A percentile compares a stretch with the other conserved stretches of the same genome.
These are phyloP conservation scores for Caenorhabditis zanzibari DNA, from an alignment of 2,888 invertebrate genomes.

Conservation along the genomic window DNA sequence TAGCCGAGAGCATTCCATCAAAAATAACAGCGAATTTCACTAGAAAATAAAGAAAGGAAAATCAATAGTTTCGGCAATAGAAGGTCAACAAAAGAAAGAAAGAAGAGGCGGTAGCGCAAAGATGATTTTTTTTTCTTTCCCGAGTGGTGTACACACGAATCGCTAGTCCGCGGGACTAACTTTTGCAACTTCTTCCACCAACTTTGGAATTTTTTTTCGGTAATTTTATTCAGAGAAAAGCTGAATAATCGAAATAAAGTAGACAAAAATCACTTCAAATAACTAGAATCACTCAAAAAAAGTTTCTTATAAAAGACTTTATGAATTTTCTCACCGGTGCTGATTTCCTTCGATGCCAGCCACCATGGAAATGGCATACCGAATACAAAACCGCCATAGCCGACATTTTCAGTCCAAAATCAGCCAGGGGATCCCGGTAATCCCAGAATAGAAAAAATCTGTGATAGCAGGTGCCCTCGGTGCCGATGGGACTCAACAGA, in stretches of 20 bases:
- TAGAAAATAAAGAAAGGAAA: constrained; percentile 16
- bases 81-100: constrained; percentile 55
- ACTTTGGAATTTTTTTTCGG: no score
- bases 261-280: no score
- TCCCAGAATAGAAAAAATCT: constrained; percentile 7
- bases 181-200: constrained; percentile 31
- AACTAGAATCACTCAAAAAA: no score
- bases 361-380: constrained; percentile 55
- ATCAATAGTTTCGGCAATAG: constrained; percentile 51
- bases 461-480: constrained; percentile 8
- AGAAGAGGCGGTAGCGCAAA: constrained; percentile 42
- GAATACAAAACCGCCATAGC: constrained; percentile 62
- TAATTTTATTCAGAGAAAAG: neutral
- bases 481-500: constrained; percentile 22
- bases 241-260: no score
- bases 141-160: constrained; percentile 38
- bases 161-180: constrained; percentile 32
- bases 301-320: no score
- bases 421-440: neutral
- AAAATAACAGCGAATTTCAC: neutral
- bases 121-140: constrained; percentile 44
- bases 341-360: constrained; percentile 43
- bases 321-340: constrained; percentile 55
- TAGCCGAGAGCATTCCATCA: constrained; percentile 31
- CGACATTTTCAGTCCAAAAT: constrained; percentile 33